A percentile compares a stretch with the other conserved stretches of the same genome.
Conservation (phyloP, 1,140 invertebrate genomes). For the Hydropsyche tenuis region DNA sequence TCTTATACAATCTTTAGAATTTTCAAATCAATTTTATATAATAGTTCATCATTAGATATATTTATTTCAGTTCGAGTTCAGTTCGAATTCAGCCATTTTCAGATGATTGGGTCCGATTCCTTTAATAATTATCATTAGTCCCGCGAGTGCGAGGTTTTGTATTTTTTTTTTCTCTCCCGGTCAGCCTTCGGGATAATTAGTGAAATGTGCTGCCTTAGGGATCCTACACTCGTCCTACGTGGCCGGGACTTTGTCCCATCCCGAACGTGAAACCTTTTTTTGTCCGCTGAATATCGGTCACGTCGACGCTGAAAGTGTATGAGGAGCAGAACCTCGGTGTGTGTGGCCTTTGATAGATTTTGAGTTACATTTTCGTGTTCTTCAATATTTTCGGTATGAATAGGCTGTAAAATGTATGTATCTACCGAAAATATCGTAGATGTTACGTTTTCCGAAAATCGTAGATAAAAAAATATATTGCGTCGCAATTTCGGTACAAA, state of each 20-base stretch:
- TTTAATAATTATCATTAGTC: constrained; percentile 28
- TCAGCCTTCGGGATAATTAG: constrained; percentile 26
- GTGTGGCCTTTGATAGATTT: too few relatives aligned
- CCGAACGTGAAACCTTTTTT: background rate
- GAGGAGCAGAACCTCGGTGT: background rate
- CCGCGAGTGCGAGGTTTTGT: background rate
- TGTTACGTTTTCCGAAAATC: too few relatives aligned
- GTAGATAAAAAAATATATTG: too few relatives aligned
- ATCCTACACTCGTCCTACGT: constrained; percentile 4
- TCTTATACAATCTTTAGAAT: too few relatives aligned
- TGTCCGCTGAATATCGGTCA: constrained; percentile 17
- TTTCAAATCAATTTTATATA: too few relatives aligned
- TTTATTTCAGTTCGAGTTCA: too few relatives aligned
- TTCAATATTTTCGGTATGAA: too few relatives aligned
- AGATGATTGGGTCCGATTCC: constrained; percentile 22
- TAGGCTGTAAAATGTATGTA: too few relatives aligned
- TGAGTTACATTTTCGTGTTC: too few relatives aligned
- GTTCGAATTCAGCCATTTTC: background rate
- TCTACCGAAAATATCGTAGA: too few relatives aligned
- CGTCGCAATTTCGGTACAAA: too few relatives aligned
- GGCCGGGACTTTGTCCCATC: background rate
- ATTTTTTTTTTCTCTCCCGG: background rate
- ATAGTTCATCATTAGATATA: too few relatives aligned
- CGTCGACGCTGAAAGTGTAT: background rate
- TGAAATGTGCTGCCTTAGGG: constrained; percentile 36